Base-by-base conservation (phyloP, 2,113 vertebrate genomes). In the Reinhardtius hippoglossoides region DNA sequence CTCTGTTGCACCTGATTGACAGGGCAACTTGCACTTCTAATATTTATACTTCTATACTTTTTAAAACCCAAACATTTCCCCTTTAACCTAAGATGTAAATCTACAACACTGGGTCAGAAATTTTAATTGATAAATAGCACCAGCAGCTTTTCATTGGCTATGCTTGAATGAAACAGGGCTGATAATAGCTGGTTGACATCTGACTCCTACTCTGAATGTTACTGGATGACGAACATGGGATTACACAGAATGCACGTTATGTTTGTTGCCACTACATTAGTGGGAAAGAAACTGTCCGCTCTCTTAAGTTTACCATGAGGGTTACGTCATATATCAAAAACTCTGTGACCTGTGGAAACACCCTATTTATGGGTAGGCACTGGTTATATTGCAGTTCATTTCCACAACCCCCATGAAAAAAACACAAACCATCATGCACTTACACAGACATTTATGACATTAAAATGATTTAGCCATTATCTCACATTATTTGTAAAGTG, bases 241-340 rank as follows among this genome's bases (percentile, higher is more conserved):
- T 75, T 67, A 56, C 57, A 42, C 6, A 59, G 21, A 18, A n/a
- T 20, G 18, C 55, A 56, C 31, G n/a, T 9, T 27, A 20, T 37
- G 48, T 64, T 69, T 78, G 73, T 78, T 80, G 4, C 70, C 63
- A 71, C 81, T 55, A 67, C 65, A 56, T 76, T 23, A 61, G 46
- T 42, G 26, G 40, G 16, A 68, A 74, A n/a, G 55, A 60, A 50
- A 18, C 7, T 14, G 20, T 42, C 56, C 35, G 52, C 63, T 63
- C 15, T n/a, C 21, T 54, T 1, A 52, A 8, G 31, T 63, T 63
- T 67, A 40, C 76, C 52, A 50, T 26, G 0, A 54, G 52, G 46
- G 46, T 18, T 18, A 46, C 3, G 18, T 54, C 52, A 21, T 21
- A 54, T 5, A 50, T 50, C 46, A 50, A 18, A 50, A 16, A 18